Percentiles rank a stretch among this genome's conserved stretches.
Conservation (phyloP, 2,888 invertebrate genomes). For the Bombylius major region DNA sequence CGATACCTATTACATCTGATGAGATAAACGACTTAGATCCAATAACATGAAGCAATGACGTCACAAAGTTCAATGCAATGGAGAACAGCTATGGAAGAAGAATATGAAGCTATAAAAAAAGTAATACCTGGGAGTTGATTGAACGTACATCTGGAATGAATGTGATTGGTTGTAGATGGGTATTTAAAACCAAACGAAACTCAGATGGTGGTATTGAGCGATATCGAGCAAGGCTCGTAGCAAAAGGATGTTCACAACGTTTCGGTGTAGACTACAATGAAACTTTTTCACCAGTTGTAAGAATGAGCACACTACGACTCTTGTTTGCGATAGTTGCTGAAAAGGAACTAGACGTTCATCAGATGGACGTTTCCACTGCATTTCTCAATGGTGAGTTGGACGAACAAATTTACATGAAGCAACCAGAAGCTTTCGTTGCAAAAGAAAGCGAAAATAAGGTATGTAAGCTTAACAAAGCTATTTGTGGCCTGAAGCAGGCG, state of each 20-base stretch:
- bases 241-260: slow-evolving; percentile 12
- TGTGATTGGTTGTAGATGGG: too few relatives aligned
- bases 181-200: too few relatives aligned
- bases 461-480: slow-evolving; percentile 5
- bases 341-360: slow-evolving; percentile 6
- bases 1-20: too few relatives aligned
- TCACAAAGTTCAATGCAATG: too few relatives aligned
- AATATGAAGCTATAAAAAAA: too few relatives aligned
- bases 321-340: slow-evolving; percentile 11
- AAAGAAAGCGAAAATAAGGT: neutral
- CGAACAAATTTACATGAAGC: slow-evolving; percentile 9
- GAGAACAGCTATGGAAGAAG: too few relatives aligned
- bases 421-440: slow-evolving; percentile 2
- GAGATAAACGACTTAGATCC: too few relatives aligned
- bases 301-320: slow-evolving; percentile 10
- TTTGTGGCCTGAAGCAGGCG: slow-evolving; percentile 11
- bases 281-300: slow-evolving; percentile 14
- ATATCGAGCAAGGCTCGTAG: too few relatives aligned
- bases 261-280: slow-evolving; percentile 15
- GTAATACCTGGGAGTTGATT: too few relatives aligned
- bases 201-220: too few relatives aligned
- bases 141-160: too few relatives aligned
- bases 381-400: slow-evolving; percentile 7
- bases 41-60: too few relatives aligned
- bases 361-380: slow-evolving; percentile 7